These are phyloP conservation scores for Stomorhina lunata DNA, from an alignment of 2,888 invertebrate species.

Conservation along the genomic window DNA sequence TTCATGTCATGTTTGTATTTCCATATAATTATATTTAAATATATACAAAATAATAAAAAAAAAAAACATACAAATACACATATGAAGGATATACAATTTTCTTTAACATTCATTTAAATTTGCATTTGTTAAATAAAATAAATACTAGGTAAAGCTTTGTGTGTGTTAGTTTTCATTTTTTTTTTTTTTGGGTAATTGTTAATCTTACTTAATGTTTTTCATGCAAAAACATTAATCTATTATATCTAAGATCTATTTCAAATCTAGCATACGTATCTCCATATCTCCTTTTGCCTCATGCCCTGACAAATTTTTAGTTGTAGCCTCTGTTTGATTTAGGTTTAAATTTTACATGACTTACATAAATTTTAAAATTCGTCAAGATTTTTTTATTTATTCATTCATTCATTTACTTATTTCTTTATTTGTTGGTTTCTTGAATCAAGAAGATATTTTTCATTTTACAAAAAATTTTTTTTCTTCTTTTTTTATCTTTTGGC, in stretches of 20 bases:
- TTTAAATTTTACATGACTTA: slow-evolving; percentile 29
- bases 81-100: too few relatives aligned
- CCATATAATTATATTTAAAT: too few relatives aligned
- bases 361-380: slow-evolving; percentile 25
- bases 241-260: neutral
- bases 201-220: slow-evolving; percentile 19
- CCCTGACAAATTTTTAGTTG: neutral
- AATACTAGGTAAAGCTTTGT: neutral
- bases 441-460: neutral
- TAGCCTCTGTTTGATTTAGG: neutral
- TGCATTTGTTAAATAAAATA: neutral
- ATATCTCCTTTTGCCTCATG: neutral
- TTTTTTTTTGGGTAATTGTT: slow-evolving; percentile 21
- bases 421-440: neutral
- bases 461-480: neutral
- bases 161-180: slow-evolving; percentile 22
- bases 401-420: neutral
- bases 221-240: neutral
- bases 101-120: neutral
- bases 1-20: too few relatives aligned
- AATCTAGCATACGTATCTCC: neutral
- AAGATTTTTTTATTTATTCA: slow-evolving; percentile 31
- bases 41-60: too few relatives aligned
- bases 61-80: too few relatives aligned
- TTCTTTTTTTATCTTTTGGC: neutral